Base-by-base conservation (phyloP, 2,888 invertebrate species). In the Omphaloscelis lunosa region DNA sequence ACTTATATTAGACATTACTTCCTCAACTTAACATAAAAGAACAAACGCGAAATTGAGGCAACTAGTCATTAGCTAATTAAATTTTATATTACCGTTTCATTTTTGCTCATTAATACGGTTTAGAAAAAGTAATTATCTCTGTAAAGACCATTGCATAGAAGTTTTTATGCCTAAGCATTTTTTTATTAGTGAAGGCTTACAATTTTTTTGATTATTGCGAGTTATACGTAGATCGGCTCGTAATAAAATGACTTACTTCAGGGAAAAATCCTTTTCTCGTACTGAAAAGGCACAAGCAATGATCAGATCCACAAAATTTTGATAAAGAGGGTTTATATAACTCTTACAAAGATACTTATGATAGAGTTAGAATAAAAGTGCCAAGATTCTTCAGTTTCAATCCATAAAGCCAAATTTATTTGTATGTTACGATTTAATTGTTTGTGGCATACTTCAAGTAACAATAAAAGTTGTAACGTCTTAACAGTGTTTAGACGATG, bases 21-120 rank as follows among this genome's bases (percentile, higher is more conserved):
- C 81, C 82, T 61, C 27, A 63, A 34, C 11, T n/a, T 58, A 58
- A 58, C 11, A 39, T 61, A 68, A 74, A 69, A 65, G 56, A 69
- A 77, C 62, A 72, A 83, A 77, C n/a, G 77, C 34, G 12, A 70
- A 67, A 70, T 78, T 66, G 58, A 53, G 51, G 58, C 66, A 72
- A 72, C 45, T 56, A 69, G 29, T 58, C 39, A 71, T 77, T 68
- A 59, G 39, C 58, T 6, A 68, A 61, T n/a, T 59, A 20, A n/a
- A 72, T 86, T 61, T 62, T n/a, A 65, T 23, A 71, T 63, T 29
- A 61, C 72, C 27, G 71, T 72, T 72, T 62, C 27, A 63, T 72
- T 70, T n/a, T 66, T 72, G 56, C 34, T 72, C 62, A 66, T 70
- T 71, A 45, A 82, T 48, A 65, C 7, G 63, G 27, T 74, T 70